Evolutionary conservation across 2,113 vertebrate species (phyloP).

Genomic region (Columba janthina): DNA sequence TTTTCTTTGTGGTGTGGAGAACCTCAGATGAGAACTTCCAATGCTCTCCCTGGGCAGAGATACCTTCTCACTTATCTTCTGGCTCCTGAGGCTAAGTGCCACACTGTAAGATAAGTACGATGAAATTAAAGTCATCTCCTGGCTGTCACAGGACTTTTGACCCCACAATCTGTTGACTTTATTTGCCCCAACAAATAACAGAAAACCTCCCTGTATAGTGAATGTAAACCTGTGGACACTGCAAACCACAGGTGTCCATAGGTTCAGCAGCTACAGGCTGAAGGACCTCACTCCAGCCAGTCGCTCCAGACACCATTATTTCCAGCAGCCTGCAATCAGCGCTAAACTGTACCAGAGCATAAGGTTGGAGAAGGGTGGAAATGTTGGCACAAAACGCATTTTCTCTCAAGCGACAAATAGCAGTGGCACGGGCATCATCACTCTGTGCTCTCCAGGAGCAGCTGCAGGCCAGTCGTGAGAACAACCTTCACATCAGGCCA

Average conservation of each 20-base stretch:
- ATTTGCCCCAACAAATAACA: neutral
- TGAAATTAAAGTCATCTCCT: neutral
- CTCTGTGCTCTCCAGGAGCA: neutral
- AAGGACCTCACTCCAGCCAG: neutral
- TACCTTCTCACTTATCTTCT: neutral
- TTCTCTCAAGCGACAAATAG: neutral
- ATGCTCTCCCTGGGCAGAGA: neutral
- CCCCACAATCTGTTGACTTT: neutral
- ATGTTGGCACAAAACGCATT: neutral
- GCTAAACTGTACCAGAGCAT: neutral
- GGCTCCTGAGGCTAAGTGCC: neutral
- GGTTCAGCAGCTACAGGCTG: neutral
- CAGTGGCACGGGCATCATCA: neutral
- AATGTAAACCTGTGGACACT: neutral
- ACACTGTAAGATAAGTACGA: neutral
- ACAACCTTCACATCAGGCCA: neutral
- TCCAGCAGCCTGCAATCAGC: neutral
- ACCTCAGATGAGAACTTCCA: neutral
- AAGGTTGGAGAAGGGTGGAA: neutral
- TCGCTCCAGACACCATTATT: neutral
- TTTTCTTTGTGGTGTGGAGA: neutral
- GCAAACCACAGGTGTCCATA: neutral
- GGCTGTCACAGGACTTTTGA: neutral
- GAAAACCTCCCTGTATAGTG: neutral
- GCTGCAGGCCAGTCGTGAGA: neutral